These are phyloP conservation scores for Melanotaenia parkinsoni DNA, from an alignment of 2,797 vertebrate species.

Conservation along the genomic window DNA sequence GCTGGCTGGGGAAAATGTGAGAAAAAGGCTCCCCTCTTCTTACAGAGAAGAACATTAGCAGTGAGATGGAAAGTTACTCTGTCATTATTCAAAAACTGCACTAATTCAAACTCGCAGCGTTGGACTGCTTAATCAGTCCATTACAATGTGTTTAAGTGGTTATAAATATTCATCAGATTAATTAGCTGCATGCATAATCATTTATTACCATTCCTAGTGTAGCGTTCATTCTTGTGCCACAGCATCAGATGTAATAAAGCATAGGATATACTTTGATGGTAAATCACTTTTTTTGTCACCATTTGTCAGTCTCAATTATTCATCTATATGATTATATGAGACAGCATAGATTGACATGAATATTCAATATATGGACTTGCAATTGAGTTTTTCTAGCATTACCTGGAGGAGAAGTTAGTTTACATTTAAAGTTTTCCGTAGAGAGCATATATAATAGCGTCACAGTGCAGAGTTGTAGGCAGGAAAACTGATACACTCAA, in stretches of 20 bases:
- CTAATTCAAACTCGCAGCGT: conserved; percentile 82
- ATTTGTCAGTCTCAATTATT: conserved; percentile 78
- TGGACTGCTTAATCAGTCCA: conserved; percentile 85
- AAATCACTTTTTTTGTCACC: conserved; percentile 75
- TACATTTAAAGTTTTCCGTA: conserved; percentile 35
- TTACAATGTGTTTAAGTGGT: conserved; percentile 86
- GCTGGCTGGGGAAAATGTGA: conserved; percentile 74
- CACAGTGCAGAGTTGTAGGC: conserved; percentile 5
- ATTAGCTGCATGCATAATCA: conserved; percentile 85
- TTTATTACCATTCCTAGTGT: conserved; percentile 80
- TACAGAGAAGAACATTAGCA: conserved; percentile 82
- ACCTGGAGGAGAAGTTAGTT: conserved; percentile 52
- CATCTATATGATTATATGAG: conserved; percentile 73
- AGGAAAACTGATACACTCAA: conserved; percentile 16
- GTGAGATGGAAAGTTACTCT: conserved; percentile 84
- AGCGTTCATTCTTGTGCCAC: conserved; percentile 71
- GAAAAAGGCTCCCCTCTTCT: conserved; percentile 72
- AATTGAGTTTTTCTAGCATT: conserved; percentile 55
- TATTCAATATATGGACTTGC: conserved; percentile 60
- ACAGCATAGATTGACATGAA: conserved; percentile 68
- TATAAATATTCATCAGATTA: conserved; percentile 86
- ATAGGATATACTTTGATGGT: conserved; percentile 74
- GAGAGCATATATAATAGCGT: conserved; percentile 20
- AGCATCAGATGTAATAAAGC: conserved; percentile 80
- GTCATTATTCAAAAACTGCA: conserved; percentile 85